Conservation (phyloP, 2,888 invertebrate species). For the Xanthia togata region DNA sequence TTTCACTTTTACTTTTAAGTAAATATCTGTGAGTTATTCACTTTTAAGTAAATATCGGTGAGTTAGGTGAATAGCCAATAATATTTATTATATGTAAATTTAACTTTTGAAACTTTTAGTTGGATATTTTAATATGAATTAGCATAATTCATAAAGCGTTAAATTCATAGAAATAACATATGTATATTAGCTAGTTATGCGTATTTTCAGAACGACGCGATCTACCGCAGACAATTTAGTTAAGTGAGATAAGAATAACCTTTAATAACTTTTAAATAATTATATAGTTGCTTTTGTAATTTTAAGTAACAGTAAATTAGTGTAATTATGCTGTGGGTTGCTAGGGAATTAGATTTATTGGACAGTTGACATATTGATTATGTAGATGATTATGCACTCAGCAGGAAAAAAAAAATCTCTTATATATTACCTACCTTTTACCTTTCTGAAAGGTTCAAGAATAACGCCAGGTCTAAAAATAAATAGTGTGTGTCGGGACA, state of each 20-base stretch:
- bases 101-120: not conserved
- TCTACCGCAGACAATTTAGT: not conserved
- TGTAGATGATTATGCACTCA: no score
- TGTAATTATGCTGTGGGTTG: constrained; percentile 15
- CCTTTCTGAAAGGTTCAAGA: no score
- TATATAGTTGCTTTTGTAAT: not conserved
- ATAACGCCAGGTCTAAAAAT: constrained; percentile 30
- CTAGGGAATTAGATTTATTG: not conserved
- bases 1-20: no score
- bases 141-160: constrained; percentile 15
- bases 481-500: constrained; percentile 24
- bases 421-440: not conserved
- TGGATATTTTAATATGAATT: constrained; percentile 4
- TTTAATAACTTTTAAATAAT: no score
- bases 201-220: not conserved
- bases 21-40: no score
- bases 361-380: not conserved
- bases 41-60: no score
- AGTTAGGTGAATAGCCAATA: not conserved
- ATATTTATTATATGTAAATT: not conserved
- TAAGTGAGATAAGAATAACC: not conserved
- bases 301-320: constrained; percentile 13
- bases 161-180: not conserved
- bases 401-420: not conserved
- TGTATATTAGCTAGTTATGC: no score